Evolutionary conservation across 1,140 invertebrate species (phyloP).

Genomic region (Achatina immaculata): DNA sequence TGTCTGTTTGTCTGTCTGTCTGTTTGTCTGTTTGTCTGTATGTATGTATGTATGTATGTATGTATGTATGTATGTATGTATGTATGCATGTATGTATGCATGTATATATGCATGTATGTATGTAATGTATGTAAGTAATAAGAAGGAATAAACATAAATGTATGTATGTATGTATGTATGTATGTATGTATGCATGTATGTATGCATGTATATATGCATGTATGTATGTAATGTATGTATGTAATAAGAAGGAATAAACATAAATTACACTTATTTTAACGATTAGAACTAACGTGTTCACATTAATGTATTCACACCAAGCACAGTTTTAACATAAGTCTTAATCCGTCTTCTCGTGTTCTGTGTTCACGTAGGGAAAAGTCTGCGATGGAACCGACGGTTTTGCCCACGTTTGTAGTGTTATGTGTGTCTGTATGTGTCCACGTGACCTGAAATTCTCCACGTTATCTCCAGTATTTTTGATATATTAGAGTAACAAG

Average conservation of each 20-base stretch:
- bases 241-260: too few species aligned
- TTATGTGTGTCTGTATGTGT: too few species aligned
- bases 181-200: neutral
- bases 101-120: too few species aligned
- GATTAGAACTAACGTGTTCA: neutral
- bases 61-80: too few species aligned
- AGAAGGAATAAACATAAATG: neutral
- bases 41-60: too few species aligned
- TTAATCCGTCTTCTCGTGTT: neutral
- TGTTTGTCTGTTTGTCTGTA: too few species aligned
- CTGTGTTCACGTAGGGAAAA: neutral
- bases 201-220: neutral
- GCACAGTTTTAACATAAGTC: neutral
- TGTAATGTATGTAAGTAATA: neutral
- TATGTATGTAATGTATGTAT: neutral
- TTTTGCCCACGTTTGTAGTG: neutral
- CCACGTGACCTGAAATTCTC: too few species aligned
- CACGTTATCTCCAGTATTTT: too few species aligned
- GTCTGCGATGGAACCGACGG: neutral
- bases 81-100: too few species aligned
- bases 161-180: neutral
- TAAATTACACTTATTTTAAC: too few species aligned
- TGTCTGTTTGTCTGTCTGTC: too few species aligned
- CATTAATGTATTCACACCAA: neutral
- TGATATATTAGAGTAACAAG: too few species aligned